Percentiles rank a stretch among this genome's conserved stretches.
Conservation (phyloP, 1,140 invertebrate species). For the Batillaria attramentaria region DNA sequence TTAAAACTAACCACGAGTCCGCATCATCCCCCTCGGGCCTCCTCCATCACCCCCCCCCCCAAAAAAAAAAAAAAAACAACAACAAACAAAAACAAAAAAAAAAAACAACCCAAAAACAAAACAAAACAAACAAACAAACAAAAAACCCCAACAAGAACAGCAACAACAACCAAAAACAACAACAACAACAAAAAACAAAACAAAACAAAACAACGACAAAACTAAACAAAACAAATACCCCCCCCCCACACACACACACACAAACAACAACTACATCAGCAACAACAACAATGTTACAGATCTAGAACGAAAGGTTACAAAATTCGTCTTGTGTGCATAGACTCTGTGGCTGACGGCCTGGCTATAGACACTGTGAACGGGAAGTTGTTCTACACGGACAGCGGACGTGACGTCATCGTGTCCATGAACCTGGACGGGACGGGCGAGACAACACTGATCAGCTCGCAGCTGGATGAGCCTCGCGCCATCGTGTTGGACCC, state of each 20-base stretch:
- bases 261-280: not conserved
- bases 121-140: no score
- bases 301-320: not conserved
- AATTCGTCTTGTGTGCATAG: conserved; percentile 23
- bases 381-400: conserved; percentile 53
- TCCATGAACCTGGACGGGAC: conserved; percentile 41
- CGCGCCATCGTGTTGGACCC: conserved; percentile 48
- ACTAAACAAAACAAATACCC: not conserved
- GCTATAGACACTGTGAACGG: conserved; percentile 41
- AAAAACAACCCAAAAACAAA: no score
- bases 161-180: no score
- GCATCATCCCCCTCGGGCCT: no score
- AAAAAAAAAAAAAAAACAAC: no score
- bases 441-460: conserved; percentile 33
- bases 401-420: conserved; percentile 46
- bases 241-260: not conserved
- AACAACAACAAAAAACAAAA: not conserved
- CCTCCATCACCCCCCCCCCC: no score
- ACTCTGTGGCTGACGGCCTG: conserved; percentile 42
- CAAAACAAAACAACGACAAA: not conserved
- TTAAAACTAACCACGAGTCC: no score
- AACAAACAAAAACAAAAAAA: no score
- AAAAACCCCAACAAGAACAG: no score
- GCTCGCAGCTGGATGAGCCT: conserved; percentile 59
- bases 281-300: not conserved